Percentiles rank a stretch among this genome's conserved stretches.
These are phyloP conservation scores for Camponotus vicinus DNA, from an alignment of 1,140 invertebrate species.

Conservation along the genomic window DNA sequence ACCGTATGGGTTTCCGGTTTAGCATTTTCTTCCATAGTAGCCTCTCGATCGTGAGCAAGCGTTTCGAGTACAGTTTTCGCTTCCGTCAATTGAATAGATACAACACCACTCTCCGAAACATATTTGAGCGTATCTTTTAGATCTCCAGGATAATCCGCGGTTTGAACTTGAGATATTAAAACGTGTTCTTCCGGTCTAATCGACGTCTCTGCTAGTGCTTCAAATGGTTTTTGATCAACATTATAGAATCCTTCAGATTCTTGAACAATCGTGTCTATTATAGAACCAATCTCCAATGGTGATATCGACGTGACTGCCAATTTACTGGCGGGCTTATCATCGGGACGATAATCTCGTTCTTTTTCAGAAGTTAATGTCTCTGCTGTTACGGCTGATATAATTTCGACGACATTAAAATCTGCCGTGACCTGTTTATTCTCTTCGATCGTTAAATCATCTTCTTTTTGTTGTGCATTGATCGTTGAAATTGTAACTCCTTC, in stretches of 20 bases:
- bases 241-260: conserved; percentile 87
- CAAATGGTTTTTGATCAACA: conserved; percentile 82
- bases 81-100: conserved; percentile 86
- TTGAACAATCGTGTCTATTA: conserved; percentile 86
- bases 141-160: conserved; percentile 86
- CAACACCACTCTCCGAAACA: conserved; percentile 85
- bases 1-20: conserved; percentile 81
- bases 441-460: conserved; percentile 85
- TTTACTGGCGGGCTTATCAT: conserved; percentile 84
- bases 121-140: conserved; percentile 87
- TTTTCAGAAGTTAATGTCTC: conserved; percentile 88
- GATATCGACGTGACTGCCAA: conserved; percentile 85
- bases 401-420: conserved; percentile 87
- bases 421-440: conserved; percentile 85
- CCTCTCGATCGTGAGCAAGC: conserved; percentile 87
- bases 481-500: conserved; percentile 88
- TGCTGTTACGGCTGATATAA: conserved; percentile 87
- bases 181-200: conserved; percentile 87
- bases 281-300: conserved; percentile 87
- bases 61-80: conserved; percentile 88
- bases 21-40: conserved; percentile 77
- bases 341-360: conserved; percentile 86
- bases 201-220: conserved; percentile 85
- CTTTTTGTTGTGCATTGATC: conserved; percentile 88
- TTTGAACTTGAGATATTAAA: conserved; percentile 86